A percentile compares a stretch with the other conserved stretches of the same genome.
These are phyloP conservation scores for Parambassis ranga DNA, from an alignment of 2,797 vertebrate species.

Conservation along the genomic window DNA sequence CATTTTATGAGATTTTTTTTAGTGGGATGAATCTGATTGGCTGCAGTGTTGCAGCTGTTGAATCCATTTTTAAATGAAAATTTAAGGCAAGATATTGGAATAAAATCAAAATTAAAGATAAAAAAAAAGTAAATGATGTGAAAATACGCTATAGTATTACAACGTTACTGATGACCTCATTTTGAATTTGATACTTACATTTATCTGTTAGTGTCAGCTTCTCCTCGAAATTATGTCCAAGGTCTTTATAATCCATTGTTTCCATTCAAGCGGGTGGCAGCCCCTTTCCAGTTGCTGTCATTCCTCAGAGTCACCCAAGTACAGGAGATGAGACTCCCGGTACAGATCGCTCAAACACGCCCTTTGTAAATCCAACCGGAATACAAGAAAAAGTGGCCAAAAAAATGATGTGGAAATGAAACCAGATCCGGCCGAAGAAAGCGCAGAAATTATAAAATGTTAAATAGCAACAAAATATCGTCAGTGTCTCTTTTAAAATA, in stretches of 20 bases:
- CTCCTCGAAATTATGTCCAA: constrained; percentile 73
- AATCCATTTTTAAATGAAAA: too few relatives aligned
- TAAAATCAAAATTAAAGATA: too few relatives aligned
- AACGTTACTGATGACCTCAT: constrained; percentile 3
- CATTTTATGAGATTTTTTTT: neutral
- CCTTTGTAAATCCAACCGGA: constrained; percentile 67
- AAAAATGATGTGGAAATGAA: neutral
- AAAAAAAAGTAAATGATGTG: too few relatives aligned
- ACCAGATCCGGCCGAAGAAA: constrained; percentile 9
- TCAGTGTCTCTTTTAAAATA: neutral
- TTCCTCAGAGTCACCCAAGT: constrained; percentile 72
- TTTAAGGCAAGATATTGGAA: too few relatives aligned
- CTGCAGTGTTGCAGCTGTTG: constrained; percentile 16
- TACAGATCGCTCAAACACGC: constrained; percentile 69
- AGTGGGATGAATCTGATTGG: neutral
- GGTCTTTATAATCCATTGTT: constrained; percentile 78
- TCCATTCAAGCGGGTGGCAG: constrained; percentile 63
- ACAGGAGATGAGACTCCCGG: constrained; percentile 69
- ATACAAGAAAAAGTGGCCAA: neutral
- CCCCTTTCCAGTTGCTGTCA: constrained; percentile 71
- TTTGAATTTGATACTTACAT: constrained; percentile 67
- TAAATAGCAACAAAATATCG: neutral
- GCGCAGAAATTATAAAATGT: neutral
- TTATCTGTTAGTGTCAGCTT: constrained; percentile 77
- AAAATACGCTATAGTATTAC: too few relatives aligned